Evolutionary conservation across 2,888 invertebrate genomes (phyloP), one percentile per base, ranked within the genome.

Genomic region (Thelaira solivaga): DNA sequence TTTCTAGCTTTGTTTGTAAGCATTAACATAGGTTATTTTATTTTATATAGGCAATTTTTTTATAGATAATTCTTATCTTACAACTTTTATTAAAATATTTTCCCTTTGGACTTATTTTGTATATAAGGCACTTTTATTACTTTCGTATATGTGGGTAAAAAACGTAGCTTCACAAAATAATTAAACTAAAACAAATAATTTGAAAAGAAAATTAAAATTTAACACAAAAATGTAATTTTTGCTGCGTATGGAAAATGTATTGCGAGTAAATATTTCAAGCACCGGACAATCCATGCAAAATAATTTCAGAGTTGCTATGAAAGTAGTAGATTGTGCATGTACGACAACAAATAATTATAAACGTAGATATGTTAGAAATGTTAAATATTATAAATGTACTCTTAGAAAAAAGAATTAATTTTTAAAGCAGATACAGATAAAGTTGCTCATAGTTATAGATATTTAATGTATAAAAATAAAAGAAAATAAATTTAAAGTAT

Each of bases 231-330:
- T 71, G 51, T 47, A 75, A 71, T 61, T 73, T 72, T 77, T 72
- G 76, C 67, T 75, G 67, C 77, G 77, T 68, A 49, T 41, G 64
- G 41, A 26, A 69, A 75, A 77, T n/a, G n/a, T n/a, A n/a, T n/a
- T n/a, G n/a, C n/a, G n/a, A n/a, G n/a, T n/a, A n/a, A n/a, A n/a
- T n/a, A n/a, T n/a, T n/a, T n/a, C n/a, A n/a, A n/a, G n/a, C n/a
- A n/a, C n/a, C n/a, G n/a, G n/a, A n/a, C n/a, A n/a, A n/a, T n/a
- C n/a, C n/a, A n/a, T n/a, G n/a, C n/a, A n/a, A n/a, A n/a, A n/a
- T n/a, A n/a, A n/a, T n/a, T n/a, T n/a, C 26, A 26, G 26, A 26
- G 26, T 26, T 26, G 26, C 26, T 5, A 5, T 4, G 26, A 4
- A 26, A 26, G 26, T 26, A 26, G n/a, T n/a, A n/a, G n/a, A n/a